Evolutionary conservation across 1,140 invertebrate genomes (phyloP), one percentile per base, ranked within the genome.

Genomic region (Whitmania pigra): DNA sequence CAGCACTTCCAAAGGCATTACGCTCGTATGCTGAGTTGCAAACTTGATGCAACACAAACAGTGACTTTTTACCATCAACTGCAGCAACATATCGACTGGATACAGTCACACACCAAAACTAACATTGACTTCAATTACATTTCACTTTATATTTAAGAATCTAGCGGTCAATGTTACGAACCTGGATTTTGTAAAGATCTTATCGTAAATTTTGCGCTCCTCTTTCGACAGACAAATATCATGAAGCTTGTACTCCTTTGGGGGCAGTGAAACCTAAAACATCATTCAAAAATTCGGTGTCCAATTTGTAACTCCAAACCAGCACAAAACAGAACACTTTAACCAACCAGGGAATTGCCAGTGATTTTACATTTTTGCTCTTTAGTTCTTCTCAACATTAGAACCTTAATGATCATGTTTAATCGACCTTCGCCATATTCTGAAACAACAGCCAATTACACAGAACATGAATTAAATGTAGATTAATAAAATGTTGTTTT

Each of bases 321-420:
- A 63, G 57, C 55, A 31, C 9, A 15, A 63, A 63, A 63, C 11
- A 63, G 11, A 22, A 11, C 57, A 63, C 9, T 11, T 13, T 1
- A 63, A 63, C 71, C 73, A 70, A 81, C 80, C 73, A 82, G 71
- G 40, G 78, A 77, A 76, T 78, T 79, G 13, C 72, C 73, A 18
- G 67, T 29, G 6, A 5, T 25, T 22, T 79, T 81, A 49, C 84
- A 79, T 73, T 91, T 82, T 78, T 93, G 88, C 55, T 83, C 82
- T 81, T 95, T 96, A 0, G 91, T 94, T 70, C 93, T 84, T 15
- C 93, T 83, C 67, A 97, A 81, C 84, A 95, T 86, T 0, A 95
- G 77, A 3, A 87, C 87, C 73, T 90, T 90, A 77, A 93, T 88
- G 0, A 95, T 83, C 0, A 88, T 88, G 74, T 88, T 87, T 4